Conservation (phyloP, 2,888 invertebrate species). For the Tridacna gigas region DNA sequence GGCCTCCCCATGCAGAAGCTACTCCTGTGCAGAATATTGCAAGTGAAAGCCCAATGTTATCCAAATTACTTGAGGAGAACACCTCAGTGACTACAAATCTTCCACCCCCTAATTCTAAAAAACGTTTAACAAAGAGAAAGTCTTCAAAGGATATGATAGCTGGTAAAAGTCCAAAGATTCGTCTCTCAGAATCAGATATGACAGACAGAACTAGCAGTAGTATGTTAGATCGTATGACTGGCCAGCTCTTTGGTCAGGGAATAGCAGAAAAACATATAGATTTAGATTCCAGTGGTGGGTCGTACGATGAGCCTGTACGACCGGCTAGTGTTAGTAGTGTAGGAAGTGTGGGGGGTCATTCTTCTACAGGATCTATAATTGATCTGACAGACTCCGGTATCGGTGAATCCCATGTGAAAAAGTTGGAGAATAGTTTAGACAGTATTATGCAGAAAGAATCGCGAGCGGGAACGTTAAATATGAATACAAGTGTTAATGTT, state of each 20-base stretch:
- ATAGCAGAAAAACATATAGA: slow-evolving; percentile 66
- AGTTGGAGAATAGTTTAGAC: slow-evolving; percentile 75
- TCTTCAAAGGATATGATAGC: slow-evolving; percentile 74
- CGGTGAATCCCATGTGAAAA: slow-evolving; percentile 76
- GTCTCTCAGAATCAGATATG: slow-evolving; percentile 67
- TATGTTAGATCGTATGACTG: slow-evolving; percentile 35
- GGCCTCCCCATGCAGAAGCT: slow-evolving; percentile 56
- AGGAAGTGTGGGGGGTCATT: slow-evolving; percentile 63
- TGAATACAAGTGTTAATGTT: slow-evolving; percentile 33
- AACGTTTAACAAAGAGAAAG: slow-evolving; percentile 75
- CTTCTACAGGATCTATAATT: slow-evolving; percentile 71
- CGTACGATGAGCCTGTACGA: slow-evolving; percentile 54
- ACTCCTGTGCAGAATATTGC: slow-evolving; percentile 35
- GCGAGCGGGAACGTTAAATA: slow-evolving; percentile 26
- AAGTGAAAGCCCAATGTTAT: slow-evolving; percentile 79
- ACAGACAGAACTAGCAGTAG: slow-evolving; percentile 50
- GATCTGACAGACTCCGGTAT: slow-evolving; percentile 77
- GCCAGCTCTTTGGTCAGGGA: slow-evolving; percentile 59
- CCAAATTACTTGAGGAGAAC: slow-evolving; percentile 79
- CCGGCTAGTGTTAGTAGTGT: slow-evolving; percentile 68
- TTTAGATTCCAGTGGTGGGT: slow-evolving; percentile 67
- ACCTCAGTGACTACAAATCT: slow-evolving; percentile 67
- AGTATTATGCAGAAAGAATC: slow-evolving; percentile 72
- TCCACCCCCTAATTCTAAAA: slow-evolving; percentile 64
- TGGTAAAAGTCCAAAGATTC: slow-evolving; percentile 84